These are phyloP conservation scores for Halcyon badia DNA, from an alignment of 2,797 vertebrate genomes.

Conservation along the genomic window DNA sequence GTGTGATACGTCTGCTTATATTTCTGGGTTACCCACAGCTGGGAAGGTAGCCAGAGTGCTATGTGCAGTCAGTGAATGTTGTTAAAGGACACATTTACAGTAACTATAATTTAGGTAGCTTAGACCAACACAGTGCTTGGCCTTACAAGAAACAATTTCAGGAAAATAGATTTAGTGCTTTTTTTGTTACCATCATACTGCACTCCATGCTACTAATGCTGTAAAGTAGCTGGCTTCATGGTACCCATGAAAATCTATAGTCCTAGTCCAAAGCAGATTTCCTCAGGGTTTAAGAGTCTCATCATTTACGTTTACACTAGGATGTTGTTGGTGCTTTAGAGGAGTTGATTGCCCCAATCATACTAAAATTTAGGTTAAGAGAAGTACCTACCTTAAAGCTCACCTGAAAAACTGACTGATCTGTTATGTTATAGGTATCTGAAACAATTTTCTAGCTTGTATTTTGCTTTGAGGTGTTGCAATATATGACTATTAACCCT, in stretches of 20 bases:
- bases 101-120: background rate
- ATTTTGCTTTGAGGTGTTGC: background rate
- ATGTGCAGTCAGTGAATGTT: background rate
- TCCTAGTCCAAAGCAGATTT: background rate
- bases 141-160: background rate
- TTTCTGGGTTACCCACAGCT: background rate
- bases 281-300: background rate
- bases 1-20: background rate
- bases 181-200: background rate
- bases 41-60: background rate
- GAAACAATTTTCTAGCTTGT: background rate
- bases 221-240: background rate
- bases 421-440: background rate
- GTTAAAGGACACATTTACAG: background rate
- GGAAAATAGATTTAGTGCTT: background rate
- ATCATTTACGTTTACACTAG: background rate
- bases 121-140: background rate
- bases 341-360: background rate
- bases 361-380: background rate
- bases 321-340: background rate
- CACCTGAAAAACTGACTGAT: background rate
- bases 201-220: background rate
- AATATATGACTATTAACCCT: background rate
- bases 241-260: background rate
- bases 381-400: background rate